Base-by-base conservation (phyloP, 2,888 invertebrate species). In the Formica aserva region DNA sequence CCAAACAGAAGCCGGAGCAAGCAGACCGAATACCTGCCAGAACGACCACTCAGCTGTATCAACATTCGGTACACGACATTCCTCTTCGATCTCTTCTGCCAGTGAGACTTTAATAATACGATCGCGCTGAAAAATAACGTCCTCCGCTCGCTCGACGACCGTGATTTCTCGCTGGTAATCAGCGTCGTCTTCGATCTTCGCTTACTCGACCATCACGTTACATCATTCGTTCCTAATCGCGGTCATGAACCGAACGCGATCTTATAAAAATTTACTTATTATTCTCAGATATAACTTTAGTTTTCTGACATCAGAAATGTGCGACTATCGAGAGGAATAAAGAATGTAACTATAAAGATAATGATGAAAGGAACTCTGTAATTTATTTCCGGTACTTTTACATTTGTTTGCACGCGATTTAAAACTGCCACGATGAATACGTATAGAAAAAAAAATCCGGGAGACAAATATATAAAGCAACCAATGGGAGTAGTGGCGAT, bases 31-130 rank as follows among this genome's bases (percentile, higher is more conserved):
- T 92, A 90, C 94, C 92, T 92, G 93, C 92, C 91, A 90, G 92
- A 91, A 92, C 93, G 93, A 93, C 94, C 94, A 94, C 94, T 94
- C 94, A 94, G 94, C 94, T 94, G 94, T 94, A 94, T 94, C 94
- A 94, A 94, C 94, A 94, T 93, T 92, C 91, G 92, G 92, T 94
- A 94, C 94, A 94, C 91, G 94, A 94, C 94, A 94, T 94, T 94
- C 94, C 93, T 94, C 92, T 94, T 92, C 92, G 92, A 93, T 93
- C 92, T 91, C 89, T 88, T 85, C 89, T 52, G 88, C 69, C 87
- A 85, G 83, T 82, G 72, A 83, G 89, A 90, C 90, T 92, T 91
- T 90, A 92, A 92, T 92, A 92, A 93, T 92, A 92, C 87, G 84
- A 90, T 90, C 90, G 92, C 86, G 85, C 83, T 87, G 66, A 62